Evolutionary conservation across 2,888 invertebrate genomes (phyloP).

Genomic region (Drosophila atripex): DNA sequence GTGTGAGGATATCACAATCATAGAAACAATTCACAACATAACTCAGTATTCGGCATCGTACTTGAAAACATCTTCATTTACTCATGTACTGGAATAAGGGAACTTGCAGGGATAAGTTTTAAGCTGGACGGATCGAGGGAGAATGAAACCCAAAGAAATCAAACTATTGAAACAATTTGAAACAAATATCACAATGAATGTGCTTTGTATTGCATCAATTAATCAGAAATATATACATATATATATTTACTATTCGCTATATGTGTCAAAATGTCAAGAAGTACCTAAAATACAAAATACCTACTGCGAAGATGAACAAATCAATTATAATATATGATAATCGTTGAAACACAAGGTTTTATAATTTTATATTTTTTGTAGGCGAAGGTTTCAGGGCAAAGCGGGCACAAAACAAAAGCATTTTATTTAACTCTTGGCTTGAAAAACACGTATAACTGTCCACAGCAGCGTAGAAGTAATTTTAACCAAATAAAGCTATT

Average conservation of each 20-base stretch:
- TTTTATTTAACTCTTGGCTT: not conserved
- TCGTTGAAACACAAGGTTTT: not conserved
- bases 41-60: constrained; percentile 1
- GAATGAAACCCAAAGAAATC: constrained; percentile 15
- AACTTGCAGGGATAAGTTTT: constrained; percentile 68
- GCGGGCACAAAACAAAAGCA: constrained; percentile 26
- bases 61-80: constrained; percentile 15
- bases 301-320: constrained; percentile 5
- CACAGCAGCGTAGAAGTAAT: constrained; percentile 7
- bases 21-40: not conserved
- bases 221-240: constrained; percentile 25
- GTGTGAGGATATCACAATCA: not conserved
- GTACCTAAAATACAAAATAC: constrained; percentile 29
- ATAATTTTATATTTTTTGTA: constrained; percentile 7
- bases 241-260: constrained; percentile 20
- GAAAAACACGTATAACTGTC: constrained; percentile 1
- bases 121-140: constrained; percentile 40
- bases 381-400: constrained; percentile 42
- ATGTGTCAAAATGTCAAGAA: constrained; percentile 27
- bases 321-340: not conserved
- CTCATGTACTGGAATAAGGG: constrained; percentile 35
- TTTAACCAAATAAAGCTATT: constrained; percentile 12
- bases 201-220: constrained; percentile 48
- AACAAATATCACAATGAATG: constrained; percentile 32
- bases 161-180: constrained; percentile 23